Conservation (phyloP, 2,797 vertebrate species). For the Jordanella pulchra region DNA sequence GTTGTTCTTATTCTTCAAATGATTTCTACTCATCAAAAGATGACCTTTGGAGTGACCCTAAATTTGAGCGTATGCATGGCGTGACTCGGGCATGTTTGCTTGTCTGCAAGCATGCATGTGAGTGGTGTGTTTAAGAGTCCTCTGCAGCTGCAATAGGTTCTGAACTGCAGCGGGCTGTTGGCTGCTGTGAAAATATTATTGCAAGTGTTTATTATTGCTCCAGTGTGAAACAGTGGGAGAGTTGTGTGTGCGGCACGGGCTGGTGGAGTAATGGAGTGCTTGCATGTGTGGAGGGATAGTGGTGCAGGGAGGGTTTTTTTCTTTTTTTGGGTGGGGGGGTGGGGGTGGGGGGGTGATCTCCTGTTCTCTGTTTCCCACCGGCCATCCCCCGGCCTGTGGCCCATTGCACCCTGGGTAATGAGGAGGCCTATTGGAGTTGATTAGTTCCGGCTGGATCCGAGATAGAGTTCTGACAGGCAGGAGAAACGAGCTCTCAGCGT, state of each 20-base stretch:
- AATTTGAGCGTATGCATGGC: conserved; percentile 14
- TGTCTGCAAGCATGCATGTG: conserved; percentile 40
- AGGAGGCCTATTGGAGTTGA: conserved; percentile 94
- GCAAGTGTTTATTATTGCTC: conserved; percentile 88
- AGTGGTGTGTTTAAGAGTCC: conserved; percentile 54
- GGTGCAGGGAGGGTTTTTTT: background rate
- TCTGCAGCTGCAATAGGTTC: conserved; percentile 73
- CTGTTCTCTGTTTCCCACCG: conserved; percentile 77
- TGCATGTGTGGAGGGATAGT: conserved; percentile 45
- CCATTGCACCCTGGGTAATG: conserved; percentile 88
- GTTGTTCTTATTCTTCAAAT: background rate
- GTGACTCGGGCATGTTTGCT: conserved; percentile 37
- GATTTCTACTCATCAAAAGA: background rate
- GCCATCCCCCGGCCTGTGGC: conserved; percentile 73
- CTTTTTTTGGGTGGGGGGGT: conserved; percentile 7
- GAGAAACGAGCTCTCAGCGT: conserved; percentile 88
- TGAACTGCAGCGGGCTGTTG: conserved; percentile 83
- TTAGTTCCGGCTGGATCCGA: conserved; percentile 98
- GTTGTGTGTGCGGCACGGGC: conserved; percentile 76
- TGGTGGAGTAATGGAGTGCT: conserved; percentile 57
- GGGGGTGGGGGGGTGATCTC: conserved; percentile 30
- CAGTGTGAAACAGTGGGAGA: conserved; percentile 84
- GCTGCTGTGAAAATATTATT: conserved; percentile 87
- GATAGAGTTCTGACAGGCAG: conserved; percentile 98
- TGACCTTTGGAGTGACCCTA: conserved; percentile 11